Conservation (phyloP, 2,113 vertebrate genomes). For the Neofelis nebulosa region DNA sequence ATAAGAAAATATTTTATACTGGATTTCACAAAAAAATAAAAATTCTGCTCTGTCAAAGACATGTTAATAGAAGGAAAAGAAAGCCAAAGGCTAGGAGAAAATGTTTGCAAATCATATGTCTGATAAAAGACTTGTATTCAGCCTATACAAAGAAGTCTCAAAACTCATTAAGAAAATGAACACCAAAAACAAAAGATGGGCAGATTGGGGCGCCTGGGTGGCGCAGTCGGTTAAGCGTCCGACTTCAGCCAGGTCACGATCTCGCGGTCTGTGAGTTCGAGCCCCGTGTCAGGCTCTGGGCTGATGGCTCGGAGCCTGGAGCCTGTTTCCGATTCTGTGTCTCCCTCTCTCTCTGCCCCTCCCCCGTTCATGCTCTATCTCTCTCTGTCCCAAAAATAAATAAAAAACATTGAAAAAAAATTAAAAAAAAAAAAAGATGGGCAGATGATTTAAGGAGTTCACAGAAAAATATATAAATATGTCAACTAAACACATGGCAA, state of each 20-base stretch:
- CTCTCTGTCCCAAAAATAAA: too few relatives aligned
- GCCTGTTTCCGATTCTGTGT: too few relatives aligned
- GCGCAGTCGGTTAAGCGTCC: too few relatives aligned
- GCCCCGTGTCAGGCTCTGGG: too few relatives aligned
- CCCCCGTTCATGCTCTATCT: too few relatives aligned
- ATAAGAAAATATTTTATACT: neutral
- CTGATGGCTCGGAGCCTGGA: too few relatives aligned
- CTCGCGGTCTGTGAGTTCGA: too few relatives aligned
- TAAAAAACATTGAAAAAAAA: too few relatives aligned
- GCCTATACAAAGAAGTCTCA: neutral
- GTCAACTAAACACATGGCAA: neutral
- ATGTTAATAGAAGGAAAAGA: neutral
- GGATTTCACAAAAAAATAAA: neutral
- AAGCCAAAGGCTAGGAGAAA: neutral
- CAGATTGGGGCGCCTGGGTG: too few relatives aligned
- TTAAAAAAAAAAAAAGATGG: neutral
- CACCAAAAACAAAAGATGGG: neutral
- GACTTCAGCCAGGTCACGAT: too few relatives aligned
- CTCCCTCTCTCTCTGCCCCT: too few relatives aligned
- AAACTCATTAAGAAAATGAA: neutral
- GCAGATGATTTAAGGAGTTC: neutral
- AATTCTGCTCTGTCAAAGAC: neutral
- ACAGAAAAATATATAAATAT: neutral
- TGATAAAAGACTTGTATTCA: neutral
- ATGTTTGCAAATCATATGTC: neutral